Evolutionary conservation across 1,140 invertebrate species (phyloP).

Genomic region (Cotesia glomerata): DNA sequence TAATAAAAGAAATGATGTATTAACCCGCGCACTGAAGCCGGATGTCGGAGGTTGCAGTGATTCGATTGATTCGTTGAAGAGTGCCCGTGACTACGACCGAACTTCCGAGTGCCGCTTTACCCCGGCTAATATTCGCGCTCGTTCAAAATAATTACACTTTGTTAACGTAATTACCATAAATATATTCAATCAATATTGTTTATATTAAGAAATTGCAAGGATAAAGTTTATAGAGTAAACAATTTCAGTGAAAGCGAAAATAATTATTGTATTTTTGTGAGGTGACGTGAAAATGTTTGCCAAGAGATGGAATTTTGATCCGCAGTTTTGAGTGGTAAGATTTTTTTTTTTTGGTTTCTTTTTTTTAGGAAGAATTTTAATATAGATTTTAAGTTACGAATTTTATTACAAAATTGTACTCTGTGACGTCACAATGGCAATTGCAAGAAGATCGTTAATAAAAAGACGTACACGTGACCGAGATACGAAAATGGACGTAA

Average conservation of each 20-base stretch:
- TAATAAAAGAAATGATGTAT: background rate
- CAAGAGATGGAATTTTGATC: too few species aligned
- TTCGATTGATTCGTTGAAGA: conserved; percentile 52
- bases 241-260: too few species aligned
- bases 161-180: too few species aligned
- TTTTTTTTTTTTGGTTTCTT: too few species aligned
- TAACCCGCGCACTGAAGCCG: conserved; percentile 39
- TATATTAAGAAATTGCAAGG: too few species aligned
- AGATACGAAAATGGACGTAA: background rate
- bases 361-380: too few species aligned
- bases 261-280: too few species aligned
- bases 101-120: conserved; percentile 53
- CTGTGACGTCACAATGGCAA: conserved; percentile 54
- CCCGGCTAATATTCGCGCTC: conserved; percentile 14
- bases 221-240: too few species aligned
- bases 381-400: too few species aligned
- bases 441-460: conserved; percentile 46
- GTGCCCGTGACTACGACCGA: conserved; percentile 43
- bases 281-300: too few species aligned
- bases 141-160: background rate
- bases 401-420: conserved; percentile 44
- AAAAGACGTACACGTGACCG: conserved; percentile 31
- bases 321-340: too few species aligned
- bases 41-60: conserved; percentile 53
- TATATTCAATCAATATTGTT: too few species aligned